A percentile compares a stretch with the other conserved stretches of the same genome.
Evolutionary conservation across 2,888 invertebrate species (phyloP).

Genomic region (Terebella lapidaria): DNA sequence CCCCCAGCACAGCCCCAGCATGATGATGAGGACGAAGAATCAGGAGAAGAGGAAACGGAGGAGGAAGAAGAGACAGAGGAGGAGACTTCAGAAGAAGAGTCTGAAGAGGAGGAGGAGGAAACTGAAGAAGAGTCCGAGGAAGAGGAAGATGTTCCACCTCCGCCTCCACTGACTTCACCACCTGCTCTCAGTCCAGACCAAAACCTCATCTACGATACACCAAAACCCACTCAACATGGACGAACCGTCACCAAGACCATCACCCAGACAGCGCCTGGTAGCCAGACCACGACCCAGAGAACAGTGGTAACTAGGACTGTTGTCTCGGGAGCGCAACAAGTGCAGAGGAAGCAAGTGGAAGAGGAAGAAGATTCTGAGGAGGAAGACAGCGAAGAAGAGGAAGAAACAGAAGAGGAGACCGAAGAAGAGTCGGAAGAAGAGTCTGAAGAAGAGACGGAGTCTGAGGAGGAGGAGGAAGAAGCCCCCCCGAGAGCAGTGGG

Average conservation of each 20-base stretch:
- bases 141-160: too few relatives aligned
- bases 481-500: too few relatives aligned
- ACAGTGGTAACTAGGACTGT: background rate
- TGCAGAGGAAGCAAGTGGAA: background rate
- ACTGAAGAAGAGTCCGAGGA: too few relatives aligned
- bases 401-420: constrained; percentile 1
- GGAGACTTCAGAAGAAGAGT: background rate
- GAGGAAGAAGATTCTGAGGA: constrained; percentile 4
- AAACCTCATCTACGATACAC: too few relatives aligned
- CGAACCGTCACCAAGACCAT: too few relatives aligned
- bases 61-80: constrained; percentile 17
- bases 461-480: too few relatives aligned
- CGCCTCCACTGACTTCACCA: too few relatives aligned
- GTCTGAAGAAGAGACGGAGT: constrained; percentile 26
- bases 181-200: too few relatives aligned
- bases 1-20: background rate
- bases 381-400: constrained; percentile 11
- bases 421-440: constrained; percentile 12
- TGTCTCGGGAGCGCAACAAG: background rate
- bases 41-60: constrained; percentile 17
- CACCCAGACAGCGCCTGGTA: too few relatives aligned
- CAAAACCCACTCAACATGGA: too few relatives aligned
- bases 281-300: background rate
- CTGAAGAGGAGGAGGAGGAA: too few relatives aligned
- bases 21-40: background rate